Evolutionary conservation across 2,113 vertebrate genomes (phyloP).

Genomic region (Ptilorrhoa leucosticta): DNA sequence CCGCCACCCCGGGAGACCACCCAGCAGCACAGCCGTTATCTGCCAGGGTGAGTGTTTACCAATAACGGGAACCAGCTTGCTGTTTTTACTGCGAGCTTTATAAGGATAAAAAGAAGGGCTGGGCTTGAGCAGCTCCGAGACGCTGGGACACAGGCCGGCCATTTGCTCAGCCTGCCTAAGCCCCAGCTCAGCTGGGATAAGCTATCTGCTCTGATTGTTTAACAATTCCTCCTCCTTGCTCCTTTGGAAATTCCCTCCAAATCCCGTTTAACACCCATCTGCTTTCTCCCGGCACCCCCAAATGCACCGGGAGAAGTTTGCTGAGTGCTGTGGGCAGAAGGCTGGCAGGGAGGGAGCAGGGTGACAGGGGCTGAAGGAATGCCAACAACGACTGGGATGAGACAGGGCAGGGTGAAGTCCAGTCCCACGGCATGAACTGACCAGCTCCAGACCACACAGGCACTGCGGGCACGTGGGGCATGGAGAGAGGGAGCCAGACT

Average conservation of each 20-base stretch:
- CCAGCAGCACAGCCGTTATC: conserved; percentile 81
- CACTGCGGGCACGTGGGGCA: not conserved
- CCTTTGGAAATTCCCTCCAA: conserved; percentile 63
- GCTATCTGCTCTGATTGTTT: conserved; percentile 72
- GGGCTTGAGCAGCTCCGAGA: conserved; percentile 71
- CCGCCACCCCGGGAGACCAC: conserved; percentile 80
- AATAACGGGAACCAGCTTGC: conserved; percentile 85
- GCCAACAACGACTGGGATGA: not conserved
- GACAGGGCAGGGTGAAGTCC: not conserved
- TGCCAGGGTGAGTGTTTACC: conserved; percentile 84
- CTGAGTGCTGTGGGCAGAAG: not conserved
- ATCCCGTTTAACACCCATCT: conserved; percentile 56
- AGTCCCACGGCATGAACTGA: not conserved
- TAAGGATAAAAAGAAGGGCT: conserved; percentile 83
- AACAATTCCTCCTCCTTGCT: conserved; percentile 66
- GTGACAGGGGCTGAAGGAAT: not conserved
- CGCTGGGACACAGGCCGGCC: conserved; percentile 72
- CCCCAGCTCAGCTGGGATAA: conserved; percentile 74
- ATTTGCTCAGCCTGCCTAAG: conserved; percentile 75
- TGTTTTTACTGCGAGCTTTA: conserved; percentile 82
- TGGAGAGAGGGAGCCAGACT: not conserved
- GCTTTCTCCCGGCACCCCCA: conserved; percentile 11
- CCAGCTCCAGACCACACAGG: not conserved
- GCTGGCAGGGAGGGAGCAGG: not conserved
- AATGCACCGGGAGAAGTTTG: not conserved